Base-by-base conservation (phyloP, 2,797 vertebrate genomes). In the Acestrorhynchus altus region DNA sequence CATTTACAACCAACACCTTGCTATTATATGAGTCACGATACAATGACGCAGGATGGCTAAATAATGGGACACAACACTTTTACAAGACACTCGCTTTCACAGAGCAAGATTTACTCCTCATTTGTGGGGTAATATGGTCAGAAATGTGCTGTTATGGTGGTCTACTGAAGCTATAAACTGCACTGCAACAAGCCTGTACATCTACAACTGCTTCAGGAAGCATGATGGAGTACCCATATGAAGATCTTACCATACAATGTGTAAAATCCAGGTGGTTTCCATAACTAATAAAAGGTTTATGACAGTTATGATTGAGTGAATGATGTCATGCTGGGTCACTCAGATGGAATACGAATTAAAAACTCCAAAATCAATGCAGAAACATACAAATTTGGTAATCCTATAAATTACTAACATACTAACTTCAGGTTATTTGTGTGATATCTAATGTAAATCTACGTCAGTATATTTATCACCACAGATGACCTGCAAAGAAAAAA, bases 1-100 rank as follows among this genome's bases (percentile, higher is more conserved):
- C 67, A 60, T 78, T 76, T 60, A 75, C 31, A 64, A 64, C 76
- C 61, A 76, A 56, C 60, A 65, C 61, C 42, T 78, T 57, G 4
- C 59, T 44, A 61, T 70, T 67, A 51, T 20, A 61, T 72, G 67
- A 59, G 73, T 81, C 71, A 66, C 54, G 31, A 44, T 18, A 73
- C 66, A 40, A 42, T 74, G 47, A 80, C 49, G 61, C 51, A 76
- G 49, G 10, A 57, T 51, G 10, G 39, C 61, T 46, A 71, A 28
- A 74, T 51, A 67, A 75, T 51, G 46, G 22, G 63, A n/a, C 46
- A 35, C 46, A 60, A 22, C 39, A 35, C 51, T 66, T 64, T 64
- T 54, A 71, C 73, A 66, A 46, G 61, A 77, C 26, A 63, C n/a
- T 35, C 49, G 24, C 78, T 47, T 60, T 68, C 39, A 63, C 64